Evolutionary conservation across 2,113 vertebrate genomes (phyloP).

Genomic region (Fulica atra): DNA sequence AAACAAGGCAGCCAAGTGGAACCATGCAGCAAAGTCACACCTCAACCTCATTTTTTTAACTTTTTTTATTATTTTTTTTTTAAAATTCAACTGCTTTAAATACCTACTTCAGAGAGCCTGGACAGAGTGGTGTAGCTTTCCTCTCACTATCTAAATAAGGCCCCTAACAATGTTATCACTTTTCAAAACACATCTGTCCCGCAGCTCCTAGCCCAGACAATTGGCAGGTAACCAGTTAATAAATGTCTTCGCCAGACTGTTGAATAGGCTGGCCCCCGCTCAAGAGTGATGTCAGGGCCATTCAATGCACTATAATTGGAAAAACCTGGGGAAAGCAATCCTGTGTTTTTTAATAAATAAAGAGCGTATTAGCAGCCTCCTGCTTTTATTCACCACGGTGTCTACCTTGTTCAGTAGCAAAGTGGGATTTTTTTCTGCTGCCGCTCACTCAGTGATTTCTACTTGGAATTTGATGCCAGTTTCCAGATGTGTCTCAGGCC

Average conservation of each 20-base stretch:
- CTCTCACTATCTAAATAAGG: constrained; percentile 61
- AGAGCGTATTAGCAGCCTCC: constrained; percentile 45
- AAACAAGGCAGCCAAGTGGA: not conserved
- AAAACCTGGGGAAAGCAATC: constrained; percentile 80
- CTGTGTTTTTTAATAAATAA: constrained; percentile 65
- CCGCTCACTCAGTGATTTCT: not conserved
- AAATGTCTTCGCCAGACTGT: constrained; percentile 77
- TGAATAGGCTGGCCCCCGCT: constrained; percentile 81
- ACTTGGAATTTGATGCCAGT: constrained; percentile 50
- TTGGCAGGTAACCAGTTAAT: constrained; percentile 85
- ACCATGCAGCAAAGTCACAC: not conserved
- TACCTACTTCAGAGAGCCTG: constrained; percentile 34
- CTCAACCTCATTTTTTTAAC: not conserved
- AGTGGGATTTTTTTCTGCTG: constrained; percentile 27
- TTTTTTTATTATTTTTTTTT: not conserved
- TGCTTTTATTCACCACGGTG: constrained; percentile 18
- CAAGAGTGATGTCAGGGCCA: constrained; percentile 87
- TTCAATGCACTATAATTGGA: constrained; percentile 84
- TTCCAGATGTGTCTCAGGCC: constrained; percentile 55
- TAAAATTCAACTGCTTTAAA: constrained; percentile 16
- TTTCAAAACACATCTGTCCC: constrained; percentile 78
- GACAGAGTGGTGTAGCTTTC: constrained; percentile 18
- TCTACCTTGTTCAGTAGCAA: constrained; percentile 56
- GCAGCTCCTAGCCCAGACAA: constrained; percentile 77
- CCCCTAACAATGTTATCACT: constrained; percentile 79